These are phyloP conservation scores for Montipora cactus DNA, from an alignment of 64 coral and sea anemone species.

Conservation along the genomic window DNA sequence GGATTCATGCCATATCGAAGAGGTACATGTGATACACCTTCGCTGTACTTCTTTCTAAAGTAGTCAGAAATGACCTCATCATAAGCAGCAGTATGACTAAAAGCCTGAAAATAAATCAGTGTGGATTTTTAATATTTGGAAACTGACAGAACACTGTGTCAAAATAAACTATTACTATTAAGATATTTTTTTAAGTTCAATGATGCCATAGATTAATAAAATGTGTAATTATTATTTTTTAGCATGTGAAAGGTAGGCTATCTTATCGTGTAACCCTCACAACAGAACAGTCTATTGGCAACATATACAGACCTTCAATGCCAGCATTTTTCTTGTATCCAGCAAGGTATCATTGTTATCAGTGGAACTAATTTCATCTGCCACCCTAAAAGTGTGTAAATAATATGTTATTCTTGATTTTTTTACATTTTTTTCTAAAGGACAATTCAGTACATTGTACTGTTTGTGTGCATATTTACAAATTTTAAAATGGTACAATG, in stretches of 20 bases:
- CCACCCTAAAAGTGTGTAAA: conserved; percentile 52
- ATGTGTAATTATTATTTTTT: no score
- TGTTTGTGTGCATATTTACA: no score
- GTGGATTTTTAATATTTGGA: neutral
- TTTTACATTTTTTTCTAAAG: no score
- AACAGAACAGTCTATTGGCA: no score
- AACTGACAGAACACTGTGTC: neutral
- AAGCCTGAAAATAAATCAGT: conserved; percentile 55
- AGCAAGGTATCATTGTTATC: conserved; percentile 64
- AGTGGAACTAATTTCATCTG: conserved; percentile 72
- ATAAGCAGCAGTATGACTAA: conserved; percentile 93
- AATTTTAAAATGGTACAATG: no score
- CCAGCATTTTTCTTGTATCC: conserved; percentile 85
- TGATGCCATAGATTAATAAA: no score
- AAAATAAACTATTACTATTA: no score
- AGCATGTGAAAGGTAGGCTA: no score
- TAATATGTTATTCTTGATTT: neutral
- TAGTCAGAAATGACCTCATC: conserved; percentile 97
- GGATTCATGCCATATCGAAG: conserved; percentile 98
- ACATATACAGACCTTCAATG: conserved; percentile 79
- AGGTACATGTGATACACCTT: conserved; percentile 86
- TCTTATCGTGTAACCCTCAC: no score
- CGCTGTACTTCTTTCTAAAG: conserved; percentile 94
- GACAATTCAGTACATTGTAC: no score
- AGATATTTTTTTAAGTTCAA: no score